These are phyloP conservation scores for Melierax canorus DNA, from an alignment of 2,113 vertebrate species.

Conservation along the genomic window DNA sequence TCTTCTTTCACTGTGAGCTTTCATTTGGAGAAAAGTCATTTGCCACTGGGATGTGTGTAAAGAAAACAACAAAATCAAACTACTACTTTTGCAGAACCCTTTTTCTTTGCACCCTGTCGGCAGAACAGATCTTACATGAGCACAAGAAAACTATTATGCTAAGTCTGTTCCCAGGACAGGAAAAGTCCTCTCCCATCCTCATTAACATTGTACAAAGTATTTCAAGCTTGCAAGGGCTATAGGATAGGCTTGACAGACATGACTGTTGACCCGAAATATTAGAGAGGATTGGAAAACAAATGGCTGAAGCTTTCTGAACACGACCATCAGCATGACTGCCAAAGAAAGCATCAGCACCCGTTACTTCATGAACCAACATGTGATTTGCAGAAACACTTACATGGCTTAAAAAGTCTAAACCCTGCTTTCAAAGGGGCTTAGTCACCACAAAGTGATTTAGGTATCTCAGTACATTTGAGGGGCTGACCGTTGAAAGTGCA, in stretches of 20 bases:
- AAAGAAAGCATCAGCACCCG: slow-evolving; percentile 27
- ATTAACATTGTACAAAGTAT: slow-evolving; percentile 1
- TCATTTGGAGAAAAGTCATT: not conserved
- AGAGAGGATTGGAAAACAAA: not conserved
- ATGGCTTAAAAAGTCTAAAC: not conserved
- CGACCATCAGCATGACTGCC: not conserved
- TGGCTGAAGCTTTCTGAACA: not conserved
- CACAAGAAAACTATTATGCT: slow-evolving; percentile 8
- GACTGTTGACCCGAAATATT: not conserved
- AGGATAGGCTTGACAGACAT: not conserved
- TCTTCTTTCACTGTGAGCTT: not conserved
- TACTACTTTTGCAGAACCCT: not conserved
- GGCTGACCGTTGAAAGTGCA: not conserved
- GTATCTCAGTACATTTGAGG: not conserved
- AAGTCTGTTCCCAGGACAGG: not conserved
- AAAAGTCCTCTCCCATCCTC: slow-evolving; percentile 22
- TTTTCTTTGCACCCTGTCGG: not conserved
- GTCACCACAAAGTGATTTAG: not conserved
- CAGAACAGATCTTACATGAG: not conserved
- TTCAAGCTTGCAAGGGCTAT: slow-evolving; percentile 25
- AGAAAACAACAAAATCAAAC: not conserved
- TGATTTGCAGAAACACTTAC: slow-evolving; percentile 15
- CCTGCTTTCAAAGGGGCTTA: slow-evolving; percentile 10
- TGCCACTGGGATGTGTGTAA: not conserved
- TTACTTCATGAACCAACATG: not conserved